These are phyloP conservation scores for Melinaea marsaeus DNA, from an alignment of 2,888 invertebrate genomes.

Conservation along the genomic window DNA sequence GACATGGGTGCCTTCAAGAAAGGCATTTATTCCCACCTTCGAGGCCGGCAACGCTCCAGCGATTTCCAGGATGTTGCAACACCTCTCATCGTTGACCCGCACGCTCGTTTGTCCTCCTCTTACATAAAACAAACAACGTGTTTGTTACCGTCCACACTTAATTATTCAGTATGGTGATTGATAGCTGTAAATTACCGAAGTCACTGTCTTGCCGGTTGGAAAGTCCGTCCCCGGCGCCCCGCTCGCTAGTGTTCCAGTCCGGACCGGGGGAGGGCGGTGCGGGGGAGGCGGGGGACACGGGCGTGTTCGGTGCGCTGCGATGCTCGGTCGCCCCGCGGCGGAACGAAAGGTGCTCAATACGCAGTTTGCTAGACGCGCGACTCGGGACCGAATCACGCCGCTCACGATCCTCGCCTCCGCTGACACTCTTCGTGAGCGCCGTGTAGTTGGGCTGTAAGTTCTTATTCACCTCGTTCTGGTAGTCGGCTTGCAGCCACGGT, in stretches of 20 bases:
- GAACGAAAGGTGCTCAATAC: constrained; percentile 69
- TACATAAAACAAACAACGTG: no score
- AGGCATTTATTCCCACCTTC: no score
- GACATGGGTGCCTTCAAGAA: no score
- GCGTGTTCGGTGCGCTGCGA: constrained; percentile 59
- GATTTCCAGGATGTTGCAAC: no score
- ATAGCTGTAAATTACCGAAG: constrained; percentile 77
- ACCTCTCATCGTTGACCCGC: no score
- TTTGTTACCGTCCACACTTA: no score
- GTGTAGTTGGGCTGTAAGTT: constrained; percentile 70
- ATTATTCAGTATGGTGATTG: neutral
- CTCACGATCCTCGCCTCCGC: constrained; percentile 61
- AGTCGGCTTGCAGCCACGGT: constrained; percentile 85
- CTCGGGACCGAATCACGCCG: constrained; percentile 70
- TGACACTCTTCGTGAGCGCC: constrained; percentile 61
- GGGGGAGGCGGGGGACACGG: constrained; percentile 46
- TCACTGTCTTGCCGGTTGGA: constrained; percentile 93
- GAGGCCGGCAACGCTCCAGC: no score
- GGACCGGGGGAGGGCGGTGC: constrained; percentile 61
- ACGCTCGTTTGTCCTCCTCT: no score
- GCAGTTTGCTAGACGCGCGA: constrained; percentile 64
- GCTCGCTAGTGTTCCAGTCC: constrained; percentile 80
- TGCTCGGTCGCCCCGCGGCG: constrained; percentile 49
- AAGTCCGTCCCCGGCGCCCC: constrained; percentile 89
- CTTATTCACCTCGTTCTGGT: constrained; percentile 71